Evolutionary conservation across 2,888 invertebrate species (phyloP).

Genomic region (Chromoteleia sp.): DNA sequence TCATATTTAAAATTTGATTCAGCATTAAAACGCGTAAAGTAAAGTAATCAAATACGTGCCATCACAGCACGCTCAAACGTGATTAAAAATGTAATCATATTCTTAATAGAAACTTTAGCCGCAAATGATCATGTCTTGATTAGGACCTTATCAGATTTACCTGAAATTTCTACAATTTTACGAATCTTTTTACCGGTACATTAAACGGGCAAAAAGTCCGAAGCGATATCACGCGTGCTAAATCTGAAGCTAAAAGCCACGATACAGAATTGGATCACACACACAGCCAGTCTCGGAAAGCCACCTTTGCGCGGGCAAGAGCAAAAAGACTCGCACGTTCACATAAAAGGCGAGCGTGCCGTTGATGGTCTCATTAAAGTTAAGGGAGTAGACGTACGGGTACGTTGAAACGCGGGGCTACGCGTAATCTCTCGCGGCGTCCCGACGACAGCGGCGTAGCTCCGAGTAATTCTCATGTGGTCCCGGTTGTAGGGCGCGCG

Average conservation of each 20-base stretch:
- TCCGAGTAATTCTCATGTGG: constrained; percentile 47
- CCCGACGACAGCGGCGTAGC: constrained; percentile 45
- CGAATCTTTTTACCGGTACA: too few relatives aligned
- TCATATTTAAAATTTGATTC: too few relatives aligned
- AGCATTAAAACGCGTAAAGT: too few relatives aligned
- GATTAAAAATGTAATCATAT: too few relatives aligned
- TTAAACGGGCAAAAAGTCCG: neutral
- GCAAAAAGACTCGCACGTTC: constrained; percentile 17
- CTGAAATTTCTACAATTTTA: too few relatives aligned
- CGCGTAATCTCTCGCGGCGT: constrained; percentile 57
- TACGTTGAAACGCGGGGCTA: constrained; percentile 41
- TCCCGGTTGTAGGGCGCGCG: constrained; percentile 40
- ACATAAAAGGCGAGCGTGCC: constrained; percentile 50
- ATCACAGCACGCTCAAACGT: too few relatives aligned
- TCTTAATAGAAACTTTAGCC: too few relatives aligned
- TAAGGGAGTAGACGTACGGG: constrained; percentile 45
- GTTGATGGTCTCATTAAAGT: constrained; percentile 65
- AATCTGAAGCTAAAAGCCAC: neutral
- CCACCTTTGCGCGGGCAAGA: constrained; percentile 6
- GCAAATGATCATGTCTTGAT: too few relatives aligned
- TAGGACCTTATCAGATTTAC: too few relatives aligned
- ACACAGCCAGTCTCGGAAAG: constrained; percentile 1
- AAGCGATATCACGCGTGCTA: constrained; percentile 8
- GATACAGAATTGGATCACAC: constrained; percentile 1
- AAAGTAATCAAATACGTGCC: too few relatives aligned